Evolutionary conservation across 2,113 vertebrate genomes (phyloP), one percentile per base, ranked within the genome.

Genomic region (Ploceus nigricollis): DNA sequence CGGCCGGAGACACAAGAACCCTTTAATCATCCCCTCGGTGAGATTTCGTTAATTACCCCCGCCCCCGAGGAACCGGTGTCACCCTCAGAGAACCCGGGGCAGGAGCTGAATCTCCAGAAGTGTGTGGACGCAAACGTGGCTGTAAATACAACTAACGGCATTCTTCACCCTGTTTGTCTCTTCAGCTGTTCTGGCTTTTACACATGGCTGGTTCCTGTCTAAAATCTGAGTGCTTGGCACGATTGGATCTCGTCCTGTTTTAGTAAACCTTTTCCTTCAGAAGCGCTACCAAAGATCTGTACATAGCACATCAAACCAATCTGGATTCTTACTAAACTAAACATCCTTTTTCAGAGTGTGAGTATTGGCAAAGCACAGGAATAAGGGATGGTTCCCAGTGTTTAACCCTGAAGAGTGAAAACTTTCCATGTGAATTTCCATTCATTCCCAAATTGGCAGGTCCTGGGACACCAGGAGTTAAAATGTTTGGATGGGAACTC

Each of bases 401-500:
- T 64, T 81, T 79, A 61, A 75, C 24, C 35, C 40, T 57, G 39
- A 90, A 40, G 9, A 58, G 8, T 21, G 35, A 56, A 77, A 81
- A 31, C 8, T 44, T 87, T 70, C 24, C 17, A 5, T 30, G 37
- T 9, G 37, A 66, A 66, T 53, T 39, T 57, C 15, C 27, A 28
- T 76, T 90, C 37, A 47, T 56, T n/a, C 27, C 37, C 35, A 28
- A 61, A 71, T 8, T 33, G 2, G 1, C 0, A 4, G 24, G 22
- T 45, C 58, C 96, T 87, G 97, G 97, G 66, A 96, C 81, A 80
- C 18, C 79, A 40, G 56, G 97, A 97, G 97, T 98, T 98, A 98
- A 98, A 91, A 91, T 87, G 58, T 86, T 96, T 33, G 91, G 93
- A 97, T 90, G 77, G 95, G 95, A 96, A 91, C 39, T 93, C 56